These are phyloP conservation scores for Siniperca knerii DNA, from an alignment of 2,113 vertebrate species.

Conservation along the genomic window DNA sequence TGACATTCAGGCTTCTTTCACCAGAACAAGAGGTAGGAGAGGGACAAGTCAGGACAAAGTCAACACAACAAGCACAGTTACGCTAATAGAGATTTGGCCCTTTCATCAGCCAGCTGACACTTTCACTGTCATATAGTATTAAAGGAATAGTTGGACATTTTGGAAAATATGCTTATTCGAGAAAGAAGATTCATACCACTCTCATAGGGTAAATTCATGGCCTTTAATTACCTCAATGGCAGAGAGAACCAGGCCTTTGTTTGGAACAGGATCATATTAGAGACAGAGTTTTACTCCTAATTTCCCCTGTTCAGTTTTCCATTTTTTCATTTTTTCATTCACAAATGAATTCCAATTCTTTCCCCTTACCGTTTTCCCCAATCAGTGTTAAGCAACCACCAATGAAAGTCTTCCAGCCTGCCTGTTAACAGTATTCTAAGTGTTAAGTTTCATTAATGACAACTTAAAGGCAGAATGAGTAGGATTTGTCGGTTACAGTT, in stretches of 20 bases:
- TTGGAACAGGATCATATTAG: not conserved
- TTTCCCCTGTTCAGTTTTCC: not conserved
- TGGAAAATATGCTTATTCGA: not conserved
- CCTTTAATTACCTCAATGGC: not conserved
- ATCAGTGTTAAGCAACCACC: not conserved
- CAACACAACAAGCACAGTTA: conserved; percentile 15
- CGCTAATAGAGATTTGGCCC: not conserved
- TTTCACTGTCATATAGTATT: not conserved
- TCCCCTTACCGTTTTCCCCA: not conserved
- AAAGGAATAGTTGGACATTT: not conserved
- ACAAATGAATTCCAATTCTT: not conserved
- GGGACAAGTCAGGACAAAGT: conserved; percentile 41
- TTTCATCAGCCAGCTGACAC: conserved; percentile 12
- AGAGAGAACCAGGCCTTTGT: not conserved
- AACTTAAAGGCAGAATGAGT: too few relatives aligned
- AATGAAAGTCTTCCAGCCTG: not conserved
- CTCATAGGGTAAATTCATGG: not conserved
- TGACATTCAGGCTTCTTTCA: conserved; percentile 21
- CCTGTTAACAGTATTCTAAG: not conserved
- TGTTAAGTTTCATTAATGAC: too few relatives aligned
- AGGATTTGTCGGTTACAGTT: too few relatives aligned
- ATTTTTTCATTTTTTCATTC: too few relatives aligned
- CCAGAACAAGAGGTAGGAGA: conserved; percentile 1
- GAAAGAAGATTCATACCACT: not conserved
- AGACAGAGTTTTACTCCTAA: not conserved